Percentiles rank a stretch among this genome's conserved stretches.
Conservation (phyloP, 1,140 invertebrate species). For the Limonius californicus region DNA sequence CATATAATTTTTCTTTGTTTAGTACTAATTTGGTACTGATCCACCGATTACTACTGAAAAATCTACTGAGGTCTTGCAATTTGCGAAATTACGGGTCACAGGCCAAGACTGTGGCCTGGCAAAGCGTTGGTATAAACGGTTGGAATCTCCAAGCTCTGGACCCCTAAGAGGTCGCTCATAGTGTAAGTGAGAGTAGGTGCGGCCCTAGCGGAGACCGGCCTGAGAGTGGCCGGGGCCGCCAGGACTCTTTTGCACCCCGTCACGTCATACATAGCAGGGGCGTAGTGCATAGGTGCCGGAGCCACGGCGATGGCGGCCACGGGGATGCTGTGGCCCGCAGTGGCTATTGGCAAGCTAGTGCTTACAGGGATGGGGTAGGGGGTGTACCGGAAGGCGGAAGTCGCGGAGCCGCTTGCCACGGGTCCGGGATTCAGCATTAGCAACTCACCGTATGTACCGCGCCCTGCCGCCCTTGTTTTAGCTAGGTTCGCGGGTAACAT, state of each 20-base stretch:
- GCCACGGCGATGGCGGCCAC: slow-evolving; percentile 42
- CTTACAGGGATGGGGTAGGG: slow-evolving; percentile 58
- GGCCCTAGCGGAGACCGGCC: slow-evolving; percentile 35
- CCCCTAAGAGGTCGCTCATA: slow-evolving; percentile 63
- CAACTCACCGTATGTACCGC: slow-evolving; percentile 94
- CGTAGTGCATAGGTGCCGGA: slow-evolving; percentile 43
- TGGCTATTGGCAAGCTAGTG: slow-evolving; percentile 48
- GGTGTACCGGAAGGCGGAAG: slow-evolving; percentile 62
- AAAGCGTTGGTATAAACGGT: slow-evolving; percentile 57
- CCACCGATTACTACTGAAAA: no score
- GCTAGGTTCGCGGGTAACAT: slow-evolving; percentile 94
- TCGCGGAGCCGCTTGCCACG: slow-evolving; percentile 42
- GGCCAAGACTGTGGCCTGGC: slow-evolving; percentile 54
- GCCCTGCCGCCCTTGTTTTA: slow-evolving; percentile 86
- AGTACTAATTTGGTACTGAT: no score
- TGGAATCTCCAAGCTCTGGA: slow-evolving; percentile 60
- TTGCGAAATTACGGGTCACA: slow-evolving; percentile 41
- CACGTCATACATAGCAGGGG: slow-evolving; percentile 53
- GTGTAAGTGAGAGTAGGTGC: slow-evolving; percentile 58
- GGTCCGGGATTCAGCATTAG: slow-evolving; percentile 68
- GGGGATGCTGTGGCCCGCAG: slow-evolving; percentile 41
- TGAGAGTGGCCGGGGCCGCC: slow-evolving; percentile 45
- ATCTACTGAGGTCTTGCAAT: slow-evolving; percentile 7
- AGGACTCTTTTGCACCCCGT: slow-evolving; percentile 51
- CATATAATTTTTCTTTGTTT: no score